Percentiles rank a stretch among this genome's conserved stretches.
Conservation (phyloP, 2,888 invertebrate genomes). For the Ditula angustiorana region DNA sequence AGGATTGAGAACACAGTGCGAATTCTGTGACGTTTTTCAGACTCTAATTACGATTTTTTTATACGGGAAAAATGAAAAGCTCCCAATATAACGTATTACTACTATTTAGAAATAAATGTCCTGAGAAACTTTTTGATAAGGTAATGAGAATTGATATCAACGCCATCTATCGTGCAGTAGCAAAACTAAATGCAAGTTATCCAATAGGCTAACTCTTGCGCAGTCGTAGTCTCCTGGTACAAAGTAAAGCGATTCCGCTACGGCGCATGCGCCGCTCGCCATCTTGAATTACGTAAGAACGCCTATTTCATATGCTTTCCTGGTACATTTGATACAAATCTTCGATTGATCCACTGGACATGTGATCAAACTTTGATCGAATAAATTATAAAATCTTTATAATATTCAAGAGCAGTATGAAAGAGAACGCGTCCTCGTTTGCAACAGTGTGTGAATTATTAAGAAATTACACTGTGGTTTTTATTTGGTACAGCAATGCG, state of each 20-base stretch:
- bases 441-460: too few species aligned
- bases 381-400: background rate
- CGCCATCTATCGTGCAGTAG: conserved; percentile 14
- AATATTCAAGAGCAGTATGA: background rate
- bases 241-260: conserved; percentile 13
- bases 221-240: conserved; percentile 19
- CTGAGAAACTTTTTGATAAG: too few species aligned
- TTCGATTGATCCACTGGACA: conserved; percentile 32
- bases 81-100: too few species aligned
- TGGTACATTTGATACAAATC: conserved; percentile 35
- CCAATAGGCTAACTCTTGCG: background rate
- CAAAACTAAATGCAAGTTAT: conserved; percentile 6
- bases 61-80: too few species aligned
- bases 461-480: too few species aligned
- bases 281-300: conserved; percentile 1
- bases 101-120: too few species aligned
- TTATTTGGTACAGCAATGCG: background rate
- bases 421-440: too few species aligned
- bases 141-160: background rate
- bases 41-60: too few species aligned
- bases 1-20: too few species aligned
- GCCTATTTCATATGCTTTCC: conserved; percentile 9
- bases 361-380: conserved; percentile 8
- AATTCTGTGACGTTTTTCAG: too few species aligned
- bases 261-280: conserved; percentile 16